A percentile compares a stretch with the other conserved stretches of the same genome.
phyloP scores from a whole-genome alignment of 2,113 vertebrate genomes.

The Gnathonemus echidnorhynchus region DNA sequence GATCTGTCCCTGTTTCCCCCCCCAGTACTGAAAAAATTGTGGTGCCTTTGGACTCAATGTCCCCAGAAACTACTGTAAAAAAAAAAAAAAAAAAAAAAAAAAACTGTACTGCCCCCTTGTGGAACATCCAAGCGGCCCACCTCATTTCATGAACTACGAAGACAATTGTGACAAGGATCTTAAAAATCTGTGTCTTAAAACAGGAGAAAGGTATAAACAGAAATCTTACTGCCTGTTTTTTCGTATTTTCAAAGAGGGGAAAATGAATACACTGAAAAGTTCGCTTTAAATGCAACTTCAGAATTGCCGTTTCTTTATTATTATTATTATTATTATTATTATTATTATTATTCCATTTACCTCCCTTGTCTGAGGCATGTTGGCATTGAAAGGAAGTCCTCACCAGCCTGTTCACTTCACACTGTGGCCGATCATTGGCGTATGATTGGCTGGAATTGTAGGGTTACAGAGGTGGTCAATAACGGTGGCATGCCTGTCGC shows the following conservation, averaged over 20 bases:
- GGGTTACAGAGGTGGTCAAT: background rate
- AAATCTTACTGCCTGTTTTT: background rate
- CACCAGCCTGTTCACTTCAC: background rate
- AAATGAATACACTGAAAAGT: background rate
- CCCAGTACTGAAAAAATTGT: too few species aligned
- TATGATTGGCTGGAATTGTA: background rate
- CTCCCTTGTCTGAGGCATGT: background rate
- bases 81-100: background rate
- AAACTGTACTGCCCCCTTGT: background rate
- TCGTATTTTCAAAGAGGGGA: background rate
- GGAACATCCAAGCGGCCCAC: background rate
- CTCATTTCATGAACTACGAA: background rate
- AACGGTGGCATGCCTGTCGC: too few species aligned
- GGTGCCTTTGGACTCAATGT: background rate
- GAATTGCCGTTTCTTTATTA: background rate
- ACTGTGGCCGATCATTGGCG: background rate
- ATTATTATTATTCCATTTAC: background rate
- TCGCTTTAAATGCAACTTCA: background rate
- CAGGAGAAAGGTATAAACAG: too few species aligned
- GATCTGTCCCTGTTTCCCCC: background rate
- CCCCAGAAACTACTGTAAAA: background rate
- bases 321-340: background rate
- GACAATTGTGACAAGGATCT: background rate
- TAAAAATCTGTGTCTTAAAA: too few species aligned
- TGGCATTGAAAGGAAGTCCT: background rate